These are phyloP conservation scores for Drosophila ohnishii DNA, from an alignment of 1,140 invertebrate species.

Conservation along the genomic window DNA sequence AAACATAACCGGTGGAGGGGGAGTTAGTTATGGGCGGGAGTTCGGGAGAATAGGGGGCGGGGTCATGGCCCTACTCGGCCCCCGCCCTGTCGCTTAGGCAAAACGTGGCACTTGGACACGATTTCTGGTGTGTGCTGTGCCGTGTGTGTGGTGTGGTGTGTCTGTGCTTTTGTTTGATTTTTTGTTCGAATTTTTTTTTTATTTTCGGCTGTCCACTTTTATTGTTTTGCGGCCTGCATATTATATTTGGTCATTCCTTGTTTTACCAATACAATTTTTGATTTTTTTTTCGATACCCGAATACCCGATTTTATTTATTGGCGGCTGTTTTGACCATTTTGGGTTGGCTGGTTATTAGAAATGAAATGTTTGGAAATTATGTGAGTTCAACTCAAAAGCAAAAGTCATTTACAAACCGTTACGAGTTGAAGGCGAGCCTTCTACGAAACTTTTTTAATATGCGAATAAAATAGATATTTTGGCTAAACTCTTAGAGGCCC, in stretches of 20 bases:
- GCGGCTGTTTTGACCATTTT: slow-evolving; percentile 58
- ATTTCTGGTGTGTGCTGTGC: slow-evolving; percentile 41
- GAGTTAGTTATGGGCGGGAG: neutral
- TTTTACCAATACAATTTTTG: slow-evolving; percentile 70
- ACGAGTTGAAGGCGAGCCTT: slow-evolving; percentile 39
- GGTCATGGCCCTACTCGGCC: slow-evolving; percentile 60
- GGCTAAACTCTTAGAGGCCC: slow-evolving; percentile 20
- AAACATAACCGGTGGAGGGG: slow-evolving; percentile 26
- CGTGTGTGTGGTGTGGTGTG: slow-evolving; percentile 5
- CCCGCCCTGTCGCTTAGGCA: slow-evolving; percentile 60
- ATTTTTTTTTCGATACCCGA: slow-evolving; percentile 56
- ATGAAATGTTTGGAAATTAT: slow-evolving; percentile 66
- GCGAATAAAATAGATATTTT: neutral
- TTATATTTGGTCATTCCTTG: slow-evolving; percentile 77
- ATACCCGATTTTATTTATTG: slow-evolving; percentile 69
- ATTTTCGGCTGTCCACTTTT: slow-evolving; percentile 60
- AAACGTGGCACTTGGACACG: slow-evolving; percentile 75
- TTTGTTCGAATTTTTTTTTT: slow-evolving; percentile 29
- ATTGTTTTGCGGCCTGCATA: slow-evolving; percentile 75
- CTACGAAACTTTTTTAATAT: slow-evolving; percentile 56
- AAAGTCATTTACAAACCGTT: slow-evolving; percentile 46
- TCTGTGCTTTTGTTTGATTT: slow-evolving; percentile 22
- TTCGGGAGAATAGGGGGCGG: slow-evolving; percentile 19
- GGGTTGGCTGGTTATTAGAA: slow-evolving; percentile 51
- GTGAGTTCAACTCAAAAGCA: slow-evolving; percentile 65